Base-by-base conservation (phyloP, 2,888 invertebrate species). In the Macrophya alboannulata region DNA sequence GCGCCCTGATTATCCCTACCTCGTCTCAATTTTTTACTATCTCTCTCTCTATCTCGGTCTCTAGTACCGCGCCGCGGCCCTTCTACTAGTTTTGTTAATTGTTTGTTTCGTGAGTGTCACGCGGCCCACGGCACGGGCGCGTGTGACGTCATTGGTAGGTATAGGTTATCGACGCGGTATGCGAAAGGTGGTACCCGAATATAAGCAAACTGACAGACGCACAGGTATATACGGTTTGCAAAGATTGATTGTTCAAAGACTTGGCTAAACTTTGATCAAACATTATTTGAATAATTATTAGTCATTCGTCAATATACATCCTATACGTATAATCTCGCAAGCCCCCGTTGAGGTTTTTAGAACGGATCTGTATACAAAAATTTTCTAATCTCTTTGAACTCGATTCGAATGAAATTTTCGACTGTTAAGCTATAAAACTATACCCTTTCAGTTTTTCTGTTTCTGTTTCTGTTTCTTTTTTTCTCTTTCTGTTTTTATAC, bases 11-110 rank as follows among this genome's bases (percentile, higher is more conserved):
- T 51, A 45, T 43, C 43, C 40, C 76, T 43, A n/a, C 21, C n/a
- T 25, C 2, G 48, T 55, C 55, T n/a, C 55, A n/a, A 17, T 55
- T n/a, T 55, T n/a, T n/a, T 8, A n/a, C n/a, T 55, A n/a, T 55
- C 8, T 5, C 5, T 5, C 4, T n/a, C 17, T 8, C n/a, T 55
- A 6, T 55, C 6, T 51, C 17, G 17, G 2, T n/a, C 55, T 55
- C n/a, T 55, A 17, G 31, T 31, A 31, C n/a, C 6, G 55, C 55
- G 55, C 8, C 8, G 5, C n/a, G n/a, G 55, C n/a, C 51, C n/a
- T 55, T 55, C 55, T 55, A 55, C 55, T 55, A 55, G 55, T 68
- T 31, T 71, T 10, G 37, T 51, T n/a, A 84, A 51, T 84, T 72
- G 21, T 37, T 45, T 48, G 43, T 25, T 84, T 48, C 71, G 21